Conservation (phyloP, 2,888 invertebrate species). For the Myopa testacea region DNA sequence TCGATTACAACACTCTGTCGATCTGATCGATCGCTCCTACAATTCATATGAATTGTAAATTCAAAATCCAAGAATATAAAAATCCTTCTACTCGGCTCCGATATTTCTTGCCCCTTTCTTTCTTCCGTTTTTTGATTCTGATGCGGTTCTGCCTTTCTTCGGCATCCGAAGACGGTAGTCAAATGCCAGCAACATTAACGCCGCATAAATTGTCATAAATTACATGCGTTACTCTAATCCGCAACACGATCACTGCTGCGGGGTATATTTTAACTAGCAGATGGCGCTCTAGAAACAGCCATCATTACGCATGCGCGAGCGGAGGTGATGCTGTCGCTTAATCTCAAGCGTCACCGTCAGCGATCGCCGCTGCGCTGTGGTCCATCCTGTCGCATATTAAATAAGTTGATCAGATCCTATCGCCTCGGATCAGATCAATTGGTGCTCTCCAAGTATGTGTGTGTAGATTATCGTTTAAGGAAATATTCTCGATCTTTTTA, state of each 20-base stretch:
- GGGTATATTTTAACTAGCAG: neutral
- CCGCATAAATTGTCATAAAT: slow-evolving; percentile 67
- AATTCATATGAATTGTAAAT: neutral
- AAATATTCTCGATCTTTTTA: neutral
- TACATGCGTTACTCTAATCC: slow-evolving; percentile 50
- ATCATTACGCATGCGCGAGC: neutral
- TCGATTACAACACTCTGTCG: neutral
- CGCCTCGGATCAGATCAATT: neutral
- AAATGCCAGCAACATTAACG: slow-evolving; percentile 59
- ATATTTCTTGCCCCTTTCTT: neutral
- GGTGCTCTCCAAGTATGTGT: neutral
- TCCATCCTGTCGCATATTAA: slow-evolving; percentile 44
- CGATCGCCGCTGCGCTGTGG: slow-evolving; percentile 44
- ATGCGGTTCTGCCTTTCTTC: neutral
- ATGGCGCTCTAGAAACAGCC: neutral
- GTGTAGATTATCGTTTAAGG: neutral
- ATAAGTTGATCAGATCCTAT: neutral
- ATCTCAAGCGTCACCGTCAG: slow-evolving; percentile 9
- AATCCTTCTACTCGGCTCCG: neutral
- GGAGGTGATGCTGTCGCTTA: neutral
- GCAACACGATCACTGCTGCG: slow-evolving; percentile 21
- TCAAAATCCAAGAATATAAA: neutral
- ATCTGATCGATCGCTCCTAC: neutral
- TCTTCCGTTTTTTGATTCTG: neutral
- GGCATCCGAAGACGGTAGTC: slow-evolving; percentile 5